Evolutionary conservation across 2,797 vertebrate genomes (phyloP).

Genomic region (Arctocebus calabarensis): DNA sequence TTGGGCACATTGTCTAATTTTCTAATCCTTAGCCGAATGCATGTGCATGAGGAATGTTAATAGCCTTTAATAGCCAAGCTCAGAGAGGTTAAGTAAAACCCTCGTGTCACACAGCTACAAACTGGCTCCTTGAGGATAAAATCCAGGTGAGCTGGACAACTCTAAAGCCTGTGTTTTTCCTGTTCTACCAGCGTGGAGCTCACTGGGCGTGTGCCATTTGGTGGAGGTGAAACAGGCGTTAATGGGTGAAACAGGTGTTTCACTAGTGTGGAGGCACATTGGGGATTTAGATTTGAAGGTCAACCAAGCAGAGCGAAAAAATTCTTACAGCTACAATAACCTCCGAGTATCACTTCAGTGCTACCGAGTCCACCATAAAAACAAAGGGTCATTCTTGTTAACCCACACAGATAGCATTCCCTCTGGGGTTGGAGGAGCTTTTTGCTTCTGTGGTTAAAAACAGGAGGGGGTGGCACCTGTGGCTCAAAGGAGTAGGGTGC

Average conservation of each 20-base stretch:
- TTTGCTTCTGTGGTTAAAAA: not conserved
- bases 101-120: not conserved
- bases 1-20: not conserved
- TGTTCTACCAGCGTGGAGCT: not conserved
- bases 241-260: not conserved
- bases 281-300: not conserved
- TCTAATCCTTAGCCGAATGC: not conserved
- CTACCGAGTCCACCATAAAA: not conserved
- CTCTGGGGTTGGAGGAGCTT: accelerated
- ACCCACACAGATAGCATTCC: no score
- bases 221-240: no score
- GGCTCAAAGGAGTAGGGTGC: no score
- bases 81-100: not conserved
- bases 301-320: not conserved
- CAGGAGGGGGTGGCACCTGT: no score
- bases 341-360: not conserved
- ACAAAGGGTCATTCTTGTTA: not conserved
- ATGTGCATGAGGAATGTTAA: not conserved
- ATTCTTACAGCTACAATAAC: not conserved
- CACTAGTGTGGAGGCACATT: not conserved
- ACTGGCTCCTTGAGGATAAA: not conserved
- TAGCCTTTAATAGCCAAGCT: not conserved
- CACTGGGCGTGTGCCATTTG: no score
- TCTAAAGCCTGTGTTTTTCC: not conserved
- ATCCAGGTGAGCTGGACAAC: not conserved